Conservation (phyloP, 2,113 vertebrate genomes). For the Ammodytes dubius region DNA sequence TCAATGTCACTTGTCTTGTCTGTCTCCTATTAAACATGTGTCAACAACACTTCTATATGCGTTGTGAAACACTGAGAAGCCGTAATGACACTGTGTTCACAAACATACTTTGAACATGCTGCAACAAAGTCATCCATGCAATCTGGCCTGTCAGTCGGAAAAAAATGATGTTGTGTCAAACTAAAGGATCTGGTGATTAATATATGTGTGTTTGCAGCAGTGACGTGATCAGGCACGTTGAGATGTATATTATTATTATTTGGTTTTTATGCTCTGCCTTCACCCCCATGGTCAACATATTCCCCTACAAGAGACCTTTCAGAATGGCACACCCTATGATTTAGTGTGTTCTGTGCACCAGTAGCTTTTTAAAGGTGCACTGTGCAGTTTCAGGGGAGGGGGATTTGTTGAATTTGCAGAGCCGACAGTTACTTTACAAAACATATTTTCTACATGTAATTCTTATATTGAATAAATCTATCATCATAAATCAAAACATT, state of each 20-base stretch:
- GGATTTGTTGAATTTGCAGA: no score
- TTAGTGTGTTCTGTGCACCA: neutral
- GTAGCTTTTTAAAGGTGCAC: neutral
- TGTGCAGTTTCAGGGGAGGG: no score
- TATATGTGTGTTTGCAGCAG: conserved; percentile 35
- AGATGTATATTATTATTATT: neutral
- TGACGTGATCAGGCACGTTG: conserved; percentile 7
- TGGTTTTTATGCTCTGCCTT: neutral
- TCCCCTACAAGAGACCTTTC: neutral
- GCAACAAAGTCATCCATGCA: conserved; percentile 54
- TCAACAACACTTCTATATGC: conserved; percentile 61
- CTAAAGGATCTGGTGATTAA: conserved; percentile 59
- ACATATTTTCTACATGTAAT: no score
- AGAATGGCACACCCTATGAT: neutral
- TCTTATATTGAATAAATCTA: no score
- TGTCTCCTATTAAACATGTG: conserved; percentile 39
- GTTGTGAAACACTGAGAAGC: conserved; percentile 21
- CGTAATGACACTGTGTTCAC: conserved; percentile 47
- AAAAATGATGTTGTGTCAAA: conserved; percentile 67
- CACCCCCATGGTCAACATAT: neutral
- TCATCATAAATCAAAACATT: no score
- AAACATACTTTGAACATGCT: conserved; percentile 41
- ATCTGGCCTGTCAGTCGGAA: conserved; percentile 67
- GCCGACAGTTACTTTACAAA: no score
- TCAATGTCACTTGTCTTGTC: conserved; percentile 1